phyloP scores from a whole-genome alignment of 2,113 vertebrate genomes.

The Sorex araneus region DNA sequence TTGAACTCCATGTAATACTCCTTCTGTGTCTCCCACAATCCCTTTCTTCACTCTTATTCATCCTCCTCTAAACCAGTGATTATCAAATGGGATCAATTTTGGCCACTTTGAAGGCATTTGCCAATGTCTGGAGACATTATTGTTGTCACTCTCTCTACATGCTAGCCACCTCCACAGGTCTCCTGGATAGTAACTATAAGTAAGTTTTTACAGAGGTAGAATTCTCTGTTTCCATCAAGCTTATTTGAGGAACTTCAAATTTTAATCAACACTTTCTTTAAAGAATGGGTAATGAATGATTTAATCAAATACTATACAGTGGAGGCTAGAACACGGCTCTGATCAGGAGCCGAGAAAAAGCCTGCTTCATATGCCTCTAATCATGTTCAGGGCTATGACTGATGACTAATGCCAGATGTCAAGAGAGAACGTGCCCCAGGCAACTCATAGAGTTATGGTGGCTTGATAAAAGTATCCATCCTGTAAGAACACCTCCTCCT shows the following conservation, averaged over 20 bases:
- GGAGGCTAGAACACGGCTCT: slow-evolving; percentile 15
- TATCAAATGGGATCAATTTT: not conserved
- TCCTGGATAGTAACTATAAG: slow-evolving; percentile 8
- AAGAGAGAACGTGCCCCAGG: slow-evolving; percentile 61
- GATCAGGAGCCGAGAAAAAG: slow-evolving; percentile 19
- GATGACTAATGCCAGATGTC: slow-evolving; percentile 71
- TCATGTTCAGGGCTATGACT: not conserved
- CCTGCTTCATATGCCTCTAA: slow-evolving; percentile 16
- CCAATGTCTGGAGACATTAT: not conserved
- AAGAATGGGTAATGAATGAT: slow-evolving; percentile 22
- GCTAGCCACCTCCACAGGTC: slow-evolving; percentile 19
- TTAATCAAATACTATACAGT: slow-evolving; percentile 13
- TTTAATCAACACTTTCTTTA: slow-evolving; percentile 53
- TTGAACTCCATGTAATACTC: not conserved
- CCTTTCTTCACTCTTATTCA: slow-evolving; percentile 23
- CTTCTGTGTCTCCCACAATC: not conserved
- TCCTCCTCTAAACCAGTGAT: not conserved
- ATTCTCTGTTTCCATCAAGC: slow-evolving; percentile 19
- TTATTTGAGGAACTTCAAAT: slow-evolving; percentile 1
- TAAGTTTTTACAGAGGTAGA: not conserved
- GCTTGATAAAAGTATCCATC: slow-evolving; percentile 65
- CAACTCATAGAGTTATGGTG: slow-evolving; percentile 37
- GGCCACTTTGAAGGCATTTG: not conserved
- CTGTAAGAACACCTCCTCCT: slow-evolving; percentile 74
- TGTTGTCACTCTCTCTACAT: not conserved